These are phyloP conservation scores for Teleopsis dalmanni DNA, from an alignment of 1,140 invertebrate species.

Conservation along the genomic window DNA sequence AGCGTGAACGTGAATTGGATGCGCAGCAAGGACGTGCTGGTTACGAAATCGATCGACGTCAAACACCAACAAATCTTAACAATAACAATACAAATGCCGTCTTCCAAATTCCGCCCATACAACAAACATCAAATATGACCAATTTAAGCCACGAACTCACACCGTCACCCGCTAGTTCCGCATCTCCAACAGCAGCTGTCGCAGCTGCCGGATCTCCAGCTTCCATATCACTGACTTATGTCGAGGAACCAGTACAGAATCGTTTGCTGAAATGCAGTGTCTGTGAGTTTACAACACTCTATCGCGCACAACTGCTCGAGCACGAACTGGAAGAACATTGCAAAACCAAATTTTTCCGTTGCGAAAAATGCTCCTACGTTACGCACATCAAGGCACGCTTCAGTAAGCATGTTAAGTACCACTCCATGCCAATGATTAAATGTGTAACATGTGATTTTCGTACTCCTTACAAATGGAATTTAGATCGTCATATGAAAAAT, in stretches of 20 bases:
- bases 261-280: conserved; percentile 48
- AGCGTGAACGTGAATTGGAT: conserved; percentile 23
- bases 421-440: conserved; percentile 88
- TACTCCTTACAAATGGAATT: conserved; percentile 66
- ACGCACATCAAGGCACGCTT: conserved; percentile 84
- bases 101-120: conserved; percentile 4
- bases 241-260: conserved; percentile 33
- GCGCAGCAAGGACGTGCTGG: conserved; percentile 1
- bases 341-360: conserved; percentile 66
- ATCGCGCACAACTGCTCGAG: conserved; percentile 43
- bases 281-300: conserved; percentile 47
- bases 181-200: conserved; percentile 6
- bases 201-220: not conserved
- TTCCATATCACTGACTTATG: not conserved
- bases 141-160: conserved; percentile 10
- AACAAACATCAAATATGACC: not conserved
- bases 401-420: conserved; percentile 90
- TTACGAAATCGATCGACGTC: conserved; percentile 6
- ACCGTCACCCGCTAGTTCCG: conserved; percentile 18
- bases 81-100: conserved; percentile 2
- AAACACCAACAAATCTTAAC: not conserved
- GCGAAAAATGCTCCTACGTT: conserved; percentile 80
- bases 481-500: conserved; percentile 86
- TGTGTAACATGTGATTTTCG: conserved; percentile 88
- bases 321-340: conserved; percentile 54